Evolutionary conservation across 2,113 vertebrate species (phyloP).

Genomic region (Chrysochloris asiatica): DNA sequence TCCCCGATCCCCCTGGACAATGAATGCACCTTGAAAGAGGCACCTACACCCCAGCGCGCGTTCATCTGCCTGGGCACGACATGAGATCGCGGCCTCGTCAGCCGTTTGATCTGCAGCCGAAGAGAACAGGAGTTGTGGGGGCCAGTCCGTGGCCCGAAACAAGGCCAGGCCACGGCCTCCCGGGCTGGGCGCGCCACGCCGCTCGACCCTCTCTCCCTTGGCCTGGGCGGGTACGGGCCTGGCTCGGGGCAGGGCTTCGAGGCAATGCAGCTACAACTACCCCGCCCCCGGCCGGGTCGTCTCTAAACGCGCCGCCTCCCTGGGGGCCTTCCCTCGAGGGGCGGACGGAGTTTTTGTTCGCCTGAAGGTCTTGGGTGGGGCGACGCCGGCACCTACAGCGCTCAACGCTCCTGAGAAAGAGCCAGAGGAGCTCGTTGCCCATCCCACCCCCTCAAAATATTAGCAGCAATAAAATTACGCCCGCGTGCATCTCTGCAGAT

Average conservation of each 20-base stretch:
- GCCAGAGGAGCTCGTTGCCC: not conserved
- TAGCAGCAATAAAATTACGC: conserved; percentile 2
- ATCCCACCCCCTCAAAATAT: not conserved
- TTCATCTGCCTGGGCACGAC: conserved; percentile 12
- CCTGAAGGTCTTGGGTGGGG: conserved; percentile 50
- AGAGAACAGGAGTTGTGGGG: conserved; percentile 57
- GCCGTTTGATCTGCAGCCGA: conserved; percentile 62
- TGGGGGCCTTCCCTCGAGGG: conserved; percentile 2
- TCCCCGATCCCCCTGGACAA: not conserved
- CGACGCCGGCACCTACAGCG: not conserved
- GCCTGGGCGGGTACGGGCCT: conserved; percentile 57
- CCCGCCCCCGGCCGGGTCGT: conserved; percentile 22
- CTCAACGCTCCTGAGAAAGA: not conserved
- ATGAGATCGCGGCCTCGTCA: conserved; percentile 61
- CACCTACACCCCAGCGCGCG: not conserved
- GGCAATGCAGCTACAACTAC: conserved; percentile 4
- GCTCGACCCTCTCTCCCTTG: conserved; percentile 79
- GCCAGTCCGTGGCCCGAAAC: conserved; percentile 50
- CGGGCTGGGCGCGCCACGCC: not conserved
- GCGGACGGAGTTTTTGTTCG: not conserved
- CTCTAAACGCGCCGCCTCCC: conserved; percentile 36
- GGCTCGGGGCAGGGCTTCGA: not conserved
- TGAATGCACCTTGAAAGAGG: not conserved
- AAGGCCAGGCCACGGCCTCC: conserved; percentile 33
- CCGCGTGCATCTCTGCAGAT: not conserved